Base-by-base conservation (phyloP, 1,140 invertebrate genomes). In the Choristoneura fumiferana region DNA sequence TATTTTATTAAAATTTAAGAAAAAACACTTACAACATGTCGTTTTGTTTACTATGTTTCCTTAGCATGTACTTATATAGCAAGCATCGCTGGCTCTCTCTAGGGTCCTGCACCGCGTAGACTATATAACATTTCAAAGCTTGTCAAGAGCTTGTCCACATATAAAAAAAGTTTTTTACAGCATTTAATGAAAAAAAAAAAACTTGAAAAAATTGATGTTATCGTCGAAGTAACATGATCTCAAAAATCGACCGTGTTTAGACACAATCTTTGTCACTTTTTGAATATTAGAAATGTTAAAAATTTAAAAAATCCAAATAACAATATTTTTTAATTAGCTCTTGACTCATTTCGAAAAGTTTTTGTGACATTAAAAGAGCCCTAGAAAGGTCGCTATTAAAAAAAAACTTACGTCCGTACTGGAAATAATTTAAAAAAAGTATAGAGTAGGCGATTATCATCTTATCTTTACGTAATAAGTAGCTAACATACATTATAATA, bases 1-100 rank as follows among this genome's bases (percentile, higher is more conserved):
- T 67, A 68, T 55, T 63, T 57, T n/a, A n/a, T 61, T 65, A 58
- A 61, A 54, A 54, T 64, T 57, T 69, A 70, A 62, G 65, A 63
- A 69, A 67, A 69, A 58, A 63, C 22, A 29, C 22, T 29, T 29
- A 29, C 22, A 29, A 29, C 22, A 29, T 29, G 22, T 29, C 6
- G 22, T 3, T 29, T 29, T 29, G 22, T 49, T 15, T 49, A 49
- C 43, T 22, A n/a, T 29, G n/a, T 49, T n/a, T n/a, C n/a, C n/a
- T 12, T 10, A 22, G 17, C n/a, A 49, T 49, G 43, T 49, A 49
- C 43, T 49, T 49, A 33, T 49, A 33, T 49, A 49, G 43, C 43
- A 49, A 49, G 43, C 43, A 49, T 22, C 2, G 6, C 22, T 29
- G 22, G 6, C 22, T 12, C 17, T 14, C 12, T 49, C 12, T 29